A percentile compares a stretch with the other conserved stretches of the same genome.
These are phyloP conservation scores for Caligus rogercresseyi DNA, from an alignment of 1,140 invertebrate genomes.

Conservation along the genomic window DNA sequence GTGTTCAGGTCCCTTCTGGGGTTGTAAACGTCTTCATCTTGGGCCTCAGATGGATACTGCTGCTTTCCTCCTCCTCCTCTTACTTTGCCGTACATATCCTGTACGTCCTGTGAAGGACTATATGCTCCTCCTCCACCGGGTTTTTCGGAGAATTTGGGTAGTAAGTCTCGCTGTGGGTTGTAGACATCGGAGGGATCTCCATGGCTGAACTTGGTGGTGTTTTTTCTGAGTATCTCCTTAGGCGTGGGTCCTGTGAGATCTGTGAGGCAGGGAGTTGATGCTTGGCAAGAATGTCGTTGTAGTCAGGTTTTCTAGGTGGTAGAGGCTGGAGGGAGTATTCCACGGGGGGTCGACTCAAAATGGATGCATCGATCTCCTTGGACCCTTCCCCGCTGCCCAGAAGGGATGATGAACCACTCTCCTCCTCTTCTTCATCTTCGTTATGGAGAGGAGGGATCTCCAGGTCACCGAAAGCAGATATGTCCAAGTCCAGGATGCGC, in stretches of 20 bases:
- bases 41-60: background rate
- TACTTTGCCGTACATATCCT: background rate
- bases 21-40: background rate
- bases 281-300: background rate
- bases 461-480: conserved; percentile 9
- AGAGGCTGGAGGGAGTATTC: background rate
- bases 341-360: background rate
- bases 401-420: background rate
- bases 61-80: background rate
- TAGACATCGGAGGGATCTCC: background rate
- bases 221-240: conserved; percentile 11
- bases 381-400: background rate
- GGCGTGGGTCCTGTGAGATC: conserved; percentile 13
- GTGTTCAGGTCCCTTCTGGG: background rate
- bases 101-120: background rate
- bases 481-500: background rate
- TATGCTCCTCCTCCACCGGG: background rate
- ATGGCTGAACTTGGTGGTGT: background rate
- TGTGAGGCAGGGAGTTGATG: background rate
- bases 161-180: background rate
- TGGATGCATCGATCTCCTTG: conserved; percentile 16
- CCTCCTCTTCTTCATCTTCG: conserved; percentile 4
- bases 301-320: conserved; percentile 3
- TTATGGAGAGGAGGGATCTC: background rate
- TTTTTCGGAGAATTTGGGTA: background rate